Base-by-base conservation (phyloP, 2,888 invertebrate genomes). In the Petrophora chlorosata region DNA sequence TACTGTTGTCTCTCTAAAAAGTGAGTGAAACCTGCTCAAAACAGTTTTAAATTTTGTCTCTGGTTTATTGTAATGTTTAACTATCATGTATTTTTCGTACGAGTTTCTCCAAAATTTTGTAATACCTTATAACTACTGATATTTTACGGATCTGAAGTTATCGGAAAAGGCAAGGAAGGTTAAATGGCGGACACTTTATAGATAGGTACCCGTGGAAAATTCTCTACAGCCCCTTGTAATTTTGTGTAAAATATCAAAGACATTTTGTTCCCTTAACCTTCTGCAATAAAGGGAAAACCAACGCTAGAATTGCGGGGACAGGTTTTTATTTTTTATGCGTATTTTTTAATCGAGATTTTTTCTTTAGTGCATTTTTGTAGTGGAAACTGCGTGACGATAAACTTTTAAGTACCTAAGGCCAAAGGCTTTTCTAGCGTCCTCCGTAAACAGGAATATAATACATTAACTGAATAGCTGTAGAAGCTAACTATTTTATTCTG, bases 161-260 rank as follows among this genome's bases (percentile, higher is more conserved):
- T 56, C 49, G 40, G 25, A 23, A 47, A 46, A 40, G 41, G 41
- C 33, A 49, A 49, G 49, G 43, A 50, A 54, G 49, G 52, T 44
- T 54, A 52, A 54, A 52, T 44, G 45, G 39, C 28, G 53, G 46
- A 45, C 34, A 52, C 42, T 54, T 45, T 54, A 52, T 52, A 45
- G 39, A 44, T 49, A 46, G 7, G 1, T 7, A 7, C 51, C 38
- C 40, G 46, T 28, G 42, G 44, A 47, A 54, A 44, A 58, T 55
- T 48, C 36, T 52, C 33, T 30, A 59, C 49, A 51, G 47, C 48
- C 43, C n/a, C 47, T 33, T 30, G 26, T 46, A 43, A 51, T 51
- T 51, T 51, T 53, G 44, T 51, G 46, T 36, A 47, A 57, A 55
- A 57, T 56, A 57, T 51, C 53, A 57, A 48, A 53, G 55, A 50